A percentile compares a stretch with the other conserved stretches of the same genome.
Evolutionary conservation across 1,140 invertebrate species (phyloP).

Genomic region (Zophobas morio): DNA sequence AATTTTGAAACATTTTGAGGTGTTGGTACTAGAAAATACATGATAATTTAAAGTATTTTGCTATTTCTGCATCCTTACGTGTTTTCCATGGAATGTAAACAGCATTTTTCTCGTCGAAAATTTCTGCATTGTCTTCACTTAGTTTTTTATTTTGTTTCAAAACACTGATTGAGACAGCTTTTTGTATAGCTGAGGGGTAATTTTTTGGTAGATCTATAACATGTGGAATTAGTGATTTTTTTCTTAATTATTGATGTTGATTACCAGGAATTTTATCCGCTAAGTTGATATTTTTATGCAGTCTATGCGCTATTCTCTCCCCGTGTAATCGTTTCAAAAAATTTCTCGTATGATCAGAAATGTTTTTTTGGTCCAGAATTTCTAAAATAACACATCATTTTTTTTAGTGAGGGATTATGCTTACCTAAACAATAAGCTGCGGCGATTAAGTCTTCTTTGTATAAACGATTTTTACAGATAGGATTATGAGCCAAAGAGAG

Average conservation of each 20-base stretch:
- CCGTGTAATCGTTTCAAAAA: constrained; percentile 72
- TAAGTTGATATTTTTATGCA: constrained; percentile 52
- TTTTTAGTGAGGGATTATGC: constrained; percentile 23
- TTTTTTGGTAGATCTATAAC: constrained; percentile 61
- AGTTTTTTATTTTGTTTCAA: constrained; percentile 51
- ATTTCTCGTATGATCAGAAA: constrained; percentile 68
- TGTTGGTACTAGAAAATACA: constrained; percentile 13
- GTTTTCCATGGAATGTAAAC: constrained; percentile 59
- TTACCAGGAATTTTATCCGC: constrained; percentile 57
- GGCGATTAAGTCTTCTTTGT: constrained; percentile 77
- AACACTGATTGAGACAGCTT: constrained; percentile 60
- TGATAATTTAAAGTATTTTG: background rate
- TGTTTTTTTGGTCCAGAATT: constrained; percentile 69
- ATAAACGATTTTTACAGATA: constrained; percentile 72
- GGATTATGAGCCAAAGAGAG: constrained; percentile 75
- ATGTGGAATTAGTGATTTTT: constrained; percentile 29
- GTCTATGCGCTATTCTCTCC: constrained; percentile 56
- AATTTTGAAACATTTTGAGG: constrained; percentile 16
- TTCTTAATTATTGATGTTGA: constrained; percentile 17
- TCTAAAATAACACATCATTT: constrained; percentile 52
- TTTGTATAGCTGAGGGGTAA: constrained; percentile 59
- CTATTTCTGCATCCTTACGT: constrained; percentile 47
- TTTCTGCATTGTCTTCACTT: constrained; percentile 49
- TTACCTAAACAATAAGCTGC: constrained; percentile 73
- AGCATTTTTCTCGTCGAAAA: constrained; percentile 55